phyloP scores from a whole-genome alignment of 1,140 invertebrate genomes.

The Latrodectus geometricus region DNA sequence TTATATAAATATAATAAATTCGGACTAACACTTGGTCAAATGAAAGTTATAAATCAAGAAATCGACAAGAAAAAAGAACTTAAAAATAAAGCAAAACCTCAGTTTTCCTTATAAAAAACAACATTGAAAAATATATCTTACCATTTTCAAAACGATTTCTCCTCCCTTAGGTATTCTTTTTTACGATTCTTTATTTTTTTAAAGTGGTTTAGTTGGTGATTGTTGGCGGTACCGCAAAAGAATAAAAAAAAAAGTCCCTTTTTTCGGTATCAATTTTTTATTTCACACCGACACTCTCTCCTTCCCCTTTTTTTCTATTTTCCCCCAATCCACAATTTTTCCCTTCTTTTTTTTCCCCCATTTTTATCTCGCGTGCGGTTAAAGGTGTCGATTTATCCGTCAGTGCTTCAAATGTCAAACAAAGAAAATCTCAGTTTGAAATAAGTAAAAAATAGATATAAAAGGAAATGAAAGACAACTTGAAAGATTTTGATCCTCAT shows the following conservation, averaged over 20 bases:
- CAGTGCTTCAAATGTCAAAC: constrained; percentile 59
- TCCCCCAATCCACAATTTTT: background rate
- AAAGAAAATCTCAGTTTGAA: constrained; percentile 61
- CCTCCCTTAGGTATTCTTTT: constrained; percentile 19
- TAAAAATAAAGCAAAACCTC: constrained; percentile 7
- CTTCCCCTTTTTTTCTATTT: background rate
- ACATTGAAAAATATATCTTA: constrained; percentile 27
- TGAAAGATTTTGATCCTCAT: constrained; percentile 61
- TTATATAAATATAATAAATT: no score
- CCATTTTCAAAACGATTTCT: constrained; percentile 50
- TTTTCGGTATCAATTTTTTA: constrained; percentile 52
- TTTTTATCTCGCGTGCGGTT: constrained; percentile 38
- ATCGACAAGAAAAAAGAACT: background rate
- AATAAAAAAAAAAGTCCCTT: constrained; percentile 9
- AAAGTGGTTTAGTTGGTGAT: background rate
- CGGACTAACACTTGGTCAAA: no score
- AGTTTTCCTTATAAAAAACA: background rate
- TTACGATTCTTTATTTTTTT: constrained; percentile 19
- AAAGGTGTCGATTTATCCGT: constrained; percentile 61
- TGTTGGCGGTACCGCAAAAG: constrained; percentile 14
- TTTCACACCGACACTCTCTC: constrained; percentile 41
- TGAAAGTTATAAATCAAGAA: background rate
- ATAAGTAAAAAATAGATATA: constrained; percentile 49
- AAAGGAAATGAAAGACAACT: constrained; percentile 61
- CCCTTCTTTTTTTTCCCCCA: background rate